These are phyloP conservation scores for Ypsolopha scabrella DNA, from an alignment of 2,888 invertebrate genomes.

Conservation along the genomic window DNA sequence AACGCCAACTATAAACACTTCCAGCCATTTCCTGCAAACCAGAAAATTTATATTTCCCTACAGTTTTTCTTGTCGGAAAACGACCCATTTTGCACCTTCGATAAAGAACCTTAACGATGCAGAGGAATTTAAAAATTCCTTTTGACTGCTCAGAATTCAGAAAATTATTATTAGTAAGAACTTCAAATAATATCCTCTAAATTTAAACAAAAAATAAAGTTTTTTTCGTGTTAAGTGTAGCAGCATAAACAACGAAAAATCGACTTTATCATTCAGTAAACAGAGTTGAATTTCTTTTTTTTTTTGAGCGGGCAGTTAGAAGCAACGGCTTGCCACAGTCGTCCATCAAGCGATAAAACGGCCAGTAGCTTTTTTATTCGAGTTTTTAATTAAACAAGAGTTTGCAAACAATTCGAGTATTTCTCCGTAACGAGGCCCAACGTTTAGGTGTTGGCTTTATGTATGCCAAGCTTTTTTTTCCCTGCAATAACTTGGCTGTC, in stretches of 20 bases:
- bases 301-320: neutral
- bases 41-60: conserved; percentile 18
- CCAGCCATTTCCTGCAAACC: conserved; percentile 39
- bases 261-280: neutral
- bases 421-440: conserved; percentile 44
- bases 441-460: conserved; percentile 22
- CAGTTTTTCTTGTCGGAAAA: neutral
- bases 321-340: neutral
- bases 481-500: neutral
- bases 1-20: conserved; percentile 45
- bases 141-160: neutral
- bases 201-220: neutral
- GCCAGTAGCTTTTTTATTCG: conserved; percentile 58
- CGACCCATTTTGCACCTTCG: neutral
- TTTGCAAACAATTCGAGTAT: conserved; percentile 25
- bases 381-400: conserved; percentile 65
- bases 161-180: neutral
- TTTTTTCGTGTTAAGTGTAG: neutral
- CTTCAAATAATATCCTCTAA: conserved; percentile 9
- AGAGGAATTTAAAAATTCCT: neutral
- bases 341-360: conserved; percentile 64
- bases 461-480: conserved; percentile 9
- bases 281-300: conserved; percentile 24
- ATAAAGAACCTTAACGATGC: no score
- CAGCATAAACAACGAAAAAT: neutral